phyloP scores from a whole-genome alignment of 2,888 invertebrate genomes.

The Sinhomidia bicolor region DNA sequence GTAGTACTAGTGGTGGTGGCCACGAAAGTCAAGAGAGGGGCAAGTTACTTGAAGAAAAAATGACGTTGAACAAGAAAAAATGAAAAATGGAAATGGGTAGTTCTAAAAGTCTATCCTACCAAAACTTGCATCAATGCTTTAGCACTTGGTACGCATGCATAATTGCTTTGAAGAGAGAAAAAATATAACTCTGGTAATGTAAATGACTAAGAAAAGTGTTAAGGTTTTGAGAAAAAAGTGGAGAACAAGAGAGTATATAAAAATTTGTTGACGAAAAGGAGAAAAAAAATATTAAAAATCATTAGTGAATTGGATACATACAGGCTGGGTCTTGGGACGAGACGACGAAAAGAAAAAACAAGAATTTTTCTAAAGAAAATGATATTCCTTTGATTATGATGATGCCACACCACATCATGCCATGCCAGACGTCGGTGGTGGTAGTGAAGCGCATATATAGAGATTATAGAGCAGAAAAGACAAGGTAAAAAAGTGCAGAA shows the following conservation, averaged over 20 bases:
- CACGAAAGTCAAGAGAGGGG: neutral
- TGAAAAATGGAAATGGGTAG: neutral
- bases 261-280: neutral
- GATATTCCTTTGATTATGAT: neutral
- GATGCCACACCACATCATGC: neutral
- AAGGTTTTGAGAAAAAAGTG: neutral
- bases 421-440: neutral
- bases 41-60: neutral
- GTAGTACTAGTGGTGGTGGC: neutral
- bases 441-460: too few relatives aligned
- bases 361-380: conserved; percentile 3
- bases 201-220: conserved; percentile 27
- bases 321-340: too few relatives aligned
- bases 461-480: neutral
- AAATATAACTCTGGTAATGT: conserved; percentile 56
- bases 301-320: too few relatives aligned
- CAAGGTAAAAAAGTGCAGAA: neutral
- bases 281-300: too few relatives aligned
- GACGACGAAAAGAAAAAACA: neutral
- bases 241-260: neutral
- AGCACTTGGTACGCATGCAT: too few relatives aligned
- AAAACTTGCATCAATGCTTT: too few relatives aligned
- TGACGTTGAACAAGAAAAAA: neutral
- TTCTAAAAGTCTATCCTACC: neutral
- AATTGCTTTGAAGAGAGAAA: too few relatives aligned